Evolutionary conservation across 2,113 vertebrate species (phyloP).

Genomic region (Zosterops japonicus): DNA sequence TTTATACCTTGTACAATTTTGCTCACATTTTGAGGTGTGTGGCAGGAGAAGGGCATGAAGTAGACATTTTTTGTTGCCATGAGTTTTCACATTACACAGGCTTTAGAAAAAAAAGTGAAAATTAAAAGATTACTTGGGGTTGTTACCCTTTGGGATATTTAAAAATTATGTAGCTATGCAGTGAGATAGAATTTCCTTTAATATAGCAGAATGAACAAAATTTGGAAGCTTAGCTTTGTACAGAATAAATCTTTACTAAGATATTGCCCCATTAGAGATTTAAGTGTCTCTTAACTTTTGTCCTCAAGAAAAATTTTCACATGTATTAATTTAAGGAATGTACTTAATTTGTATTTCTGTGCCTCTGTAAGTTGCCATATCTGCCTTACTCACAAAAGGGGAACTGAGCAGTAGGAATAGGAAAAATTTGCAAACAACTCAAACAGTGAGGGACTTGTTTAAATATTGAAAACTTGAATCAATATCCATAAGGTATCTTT

Average conservation of each 20-base stretch:
- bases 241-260: neutral
- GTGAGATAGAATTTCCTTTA: neutral
- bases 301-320: neutral
- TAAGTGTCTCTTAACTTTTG: neutral
- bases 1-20: neutral
- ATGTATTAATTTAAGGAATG: neutral
- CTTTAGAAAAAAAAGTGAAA: neutral
- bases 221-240: neutral
- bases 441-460: neutral
- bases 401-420: neutral
- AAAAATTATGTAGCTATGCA: neutral
- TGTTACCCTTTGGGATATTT: neutral
- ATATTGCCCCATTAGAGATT: neutral
- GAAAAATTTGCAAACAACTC: neutral
- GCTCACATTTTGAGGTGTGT: neutral
- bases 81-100: neutral
- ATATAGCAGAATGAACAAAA: neutral
- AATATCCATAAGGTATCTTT: neutral
- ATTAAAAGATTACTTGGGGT: neutral
- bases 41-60: neutral
- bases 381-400: neutral
- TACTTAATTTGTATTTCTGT: neutral
- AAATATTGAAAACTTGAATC: neutral
- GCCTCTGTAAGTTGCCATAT: neutral
- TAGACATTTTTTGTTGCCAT: neutral